A percentile compares a stretch with the other conserved stretches of the same genome.
phyloP scores from a whole-genome alignment of 92 coral and sea anemone species.

The Meandrina meandrites region DNA sequence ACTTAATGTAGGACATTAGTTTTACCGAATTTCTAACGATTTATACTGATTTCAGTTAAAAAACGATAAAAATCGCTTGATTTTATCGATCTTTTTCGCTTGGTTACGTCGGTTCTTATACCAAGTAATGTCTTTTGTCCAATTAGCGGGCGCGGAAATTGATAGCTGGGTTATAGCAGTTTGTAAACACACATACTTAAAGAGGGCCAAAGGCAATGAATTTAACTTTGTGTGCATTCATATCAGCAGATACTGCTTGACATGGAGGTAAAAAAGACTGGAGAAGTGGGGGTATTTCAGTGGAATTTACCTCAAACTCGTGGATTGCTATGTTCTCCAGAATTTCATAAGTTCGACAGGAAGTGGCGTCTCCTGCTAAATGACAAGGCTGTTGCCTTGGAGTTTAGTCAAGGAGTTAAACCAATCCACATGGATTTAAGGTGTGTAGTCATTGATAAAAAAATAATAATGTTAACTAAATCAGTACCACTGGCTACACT shows the following conservation, averaged over 20 bases:
- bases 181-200: not conserved
- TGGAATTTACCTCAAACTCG: not conserved
- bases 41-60: too few relatives aligned
- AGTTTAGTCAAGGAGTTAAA: constrained; percentile 2
- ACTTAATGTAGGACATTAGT: too few relatives aligned
- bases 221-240: not conserved
- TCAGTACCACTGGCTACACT: not conserved
- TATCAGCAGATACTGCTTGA: not conserved
- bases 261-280: not conserved
- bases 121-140: not conserved
- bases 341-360: not conserved
- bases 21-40: too few relatives aligned
- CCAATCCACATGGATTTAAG: not conserved
- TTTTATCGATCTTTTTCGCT: not conserved
- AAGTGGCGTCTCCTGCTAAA: not conserved
- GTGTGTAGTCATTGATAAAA: not conserved
- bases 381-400: constrained; percentile 25
- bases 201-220: not conserved
- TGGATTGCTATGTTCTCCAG: not conserved
- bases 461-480: not conserved
- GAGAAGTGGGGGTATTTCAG: not conserved
- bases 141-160: not conserved
- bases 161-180: not conserved
- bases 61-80: too few relatives aligned
- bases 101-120: not conserved